These are phyloP conservation scores for Poeciliopsis prolifica DNA, from an alignment of 2,113 vertebrate species.

Conservation along the genomic window DNA sequence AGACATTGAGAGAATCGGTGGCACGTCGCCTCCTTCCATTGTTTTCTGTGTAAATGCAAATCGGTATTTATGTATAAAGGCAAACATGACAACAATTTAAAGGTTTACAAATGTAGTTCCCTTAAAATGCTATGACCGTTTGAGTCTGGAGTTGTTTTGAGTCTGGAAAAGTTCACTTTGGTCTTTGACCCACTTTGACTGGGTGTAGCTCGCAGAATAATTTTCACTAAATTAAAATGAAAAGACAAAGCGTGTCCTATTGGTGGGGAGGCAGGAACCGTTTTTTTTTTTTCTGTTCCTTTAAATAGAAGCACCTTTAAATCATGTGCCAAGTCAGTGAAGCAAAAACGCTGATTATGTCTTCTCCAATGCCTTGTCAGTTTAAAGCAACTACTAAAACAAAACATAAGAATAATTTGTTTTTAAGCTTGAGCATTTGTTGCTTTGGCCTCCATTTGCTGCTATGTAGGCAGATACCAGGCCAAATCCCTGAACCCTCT, in stretches of 20 bases:
- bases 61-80: neutral
- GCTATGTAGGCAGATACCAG: constrained; percentile 25
- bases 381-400: too few relatives aligned
- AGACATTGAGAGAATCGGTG: neutral
- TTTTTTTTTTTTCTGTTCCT: neutral
- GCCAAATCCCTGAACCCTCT: constrained; percentile 34
- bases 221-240: neutral
- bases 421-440: constrained; percentile 1
- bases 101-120: too few relatives aligned
- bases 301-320: neutral
- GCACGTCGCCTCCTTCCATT: neutral
- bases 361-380: neutral
- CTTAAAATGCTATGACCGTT: too few relatives aligned
- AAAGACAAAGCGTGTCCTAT: too few relatives aligned
- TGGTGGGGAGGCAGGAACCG: too few relatives aligned
- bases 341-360: neutral
- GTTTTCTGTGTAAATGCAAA: neutral
- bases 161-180: neutral
- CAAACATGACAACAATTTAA: too few relatives aligned
- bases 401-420: neutral
- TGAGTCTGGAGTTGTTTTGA: neutral
- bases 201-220: too few relatives aligned
- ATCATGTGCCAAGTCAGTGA: neutral
- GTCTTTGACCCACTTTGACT: neutral
- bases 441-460: constrained; percentile 38